Percentiles rank a stretch among this genome's conserved stretches.
These are phyloP conservation scores for Pelusios castaneus DNA, from an alignment of 2,113 vertebrate genomes.

Conservation along the genomic window DNA sequence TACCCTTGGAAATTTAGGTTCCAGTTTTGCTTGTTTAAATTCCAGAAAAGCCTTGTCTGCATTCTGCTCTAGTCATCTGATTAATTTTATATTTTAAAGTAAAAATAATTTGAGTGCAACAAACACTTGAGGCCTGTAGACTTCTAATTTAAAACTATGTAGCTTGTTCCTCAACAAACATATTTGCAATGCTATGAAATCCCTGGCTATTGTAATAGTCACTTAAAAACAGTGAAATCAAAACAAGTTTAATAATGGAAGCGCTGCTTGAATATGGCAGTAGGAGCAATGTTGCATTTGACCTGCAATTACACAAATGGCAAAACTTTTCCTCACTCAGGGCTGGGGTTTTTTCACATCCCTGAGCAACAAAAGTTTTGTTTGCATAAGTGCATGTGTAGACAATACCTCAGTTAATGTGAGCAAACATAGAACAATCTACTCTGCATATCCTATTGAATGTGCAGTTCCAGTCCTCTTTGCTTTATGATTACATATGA, in stretches of 20 bases:
- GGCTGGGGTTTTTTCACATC: too few species aligned
- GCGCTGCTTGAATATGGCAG: not conserved
- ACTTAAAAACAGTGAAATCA: not conserved
- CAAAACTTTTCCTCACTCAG: too few species aligned
- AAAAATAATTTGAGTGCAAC: not conserved
- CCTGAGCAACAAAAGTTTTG: too few species aligned
- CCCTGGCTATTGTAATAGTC: not conserved
- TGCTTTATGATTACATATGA: not conserved
- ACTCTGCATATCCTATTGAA: not conserved
- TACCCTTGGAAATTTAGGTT: slow-evolving; percentile 6
- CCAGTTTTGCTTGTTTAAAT: not conserved
- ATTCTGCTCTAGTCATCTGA: not conserved
- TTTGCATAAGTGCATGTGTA: too few species aligned
- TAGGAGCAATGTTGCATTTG: not conserved
- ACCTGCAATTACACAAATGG: not conserved
- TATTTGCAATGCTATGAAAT: not conserved
- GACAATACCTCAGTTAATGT: not conserved
- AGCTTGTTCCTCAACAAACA: not conserved
- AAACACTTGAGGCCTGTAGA: not conserved
- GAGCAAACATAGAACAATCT: not conserved
- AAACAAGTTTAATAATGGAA: not conserved
- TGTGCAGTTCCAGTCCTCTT: not conserved
- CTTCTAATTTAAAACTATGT: not conserved
- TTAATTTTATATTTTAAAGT: not conserved
- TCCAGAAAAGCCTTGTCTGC: not conserved